Base-by-base conservation (phyloP, 2,113 vertebrate species). In the Turnix velox region DNA sequence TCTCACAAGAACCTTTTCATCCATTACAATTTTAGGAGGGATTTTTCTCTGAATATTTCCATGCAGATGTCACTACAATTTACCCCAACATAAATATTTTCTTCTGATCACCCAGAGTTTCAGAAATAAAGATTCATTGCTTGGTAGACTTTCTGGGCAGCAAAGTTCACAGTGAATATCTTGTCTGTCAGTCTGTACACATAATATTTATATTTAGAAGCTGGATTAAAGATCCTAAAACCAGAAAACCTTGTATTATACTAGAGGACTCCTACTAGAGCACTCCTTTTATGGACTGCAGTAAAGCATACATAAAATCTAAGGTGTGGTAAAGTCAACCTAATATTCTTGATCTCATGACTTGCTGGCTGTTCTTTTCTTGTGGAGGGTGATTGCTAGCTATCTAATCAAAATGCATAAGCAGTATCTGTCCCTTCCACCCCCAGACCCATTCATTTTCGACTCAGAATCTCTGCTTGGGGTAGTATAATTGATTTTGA, bases 341-440 rank as follows among this genome's bases (percentile, higher is more conserved):
- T 92, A 94, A 90, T 94, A 94, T 94, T 86, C 66, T 84, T 68
- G 90, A 90, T 96, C 84, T 93, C 86, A 54, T 78, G 88, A 94
- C 83, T 93, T 87, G 65, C 88, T 87, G 71, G 90, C 85, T 96
- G 79, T 83, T 93, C 82, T 85, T 95, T 90, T 91, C 54, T 78
- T 4, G 0, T 62, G 67, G 80, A 40, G 59, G 84, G 79, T 90
- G 93, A 95, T 94, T 93, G 97, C 96, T 94, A 97, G 98, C 97
- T 98, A 97, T 98, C 98, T 98, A 98, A 98, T 98, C 97, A 98
- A 98, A 98, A 98, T 97, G 98, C 98, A 98, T 97, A 97, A 93
- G 95, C 94, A 94, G 93, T 95, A 94, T 87, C 77, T 97, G 97
- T 97, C 96, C 96, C 96, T 88, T 94, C 91, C 92, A 91, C 74